phyloP scores from a whole-genome alignment of 2,888 invertebrate species.

The Orthosia gracilis region DNA sequence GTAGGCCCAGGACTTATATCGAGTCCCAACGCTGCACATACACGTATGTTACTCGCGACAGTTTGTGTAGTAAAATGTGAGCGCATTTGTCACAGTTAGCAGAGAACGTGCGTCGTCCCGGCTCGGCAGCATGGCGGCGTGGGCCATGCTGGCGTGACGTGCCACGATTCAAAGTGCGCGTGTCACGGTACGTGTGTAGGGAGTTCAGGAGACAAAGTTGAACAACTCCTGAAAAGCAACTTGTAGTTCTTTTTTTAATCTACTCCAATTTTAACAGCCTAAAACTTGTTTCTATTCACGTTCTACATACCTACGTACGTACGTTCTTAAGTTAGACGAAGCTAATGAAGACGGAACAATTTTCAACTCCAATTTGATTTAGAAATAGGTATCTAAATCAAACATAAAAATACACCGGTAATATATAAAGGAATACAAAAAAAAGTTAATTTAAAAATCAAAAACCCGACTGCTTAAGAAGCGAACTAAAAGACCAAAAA shows the following conservation, averaged over 20 bases:
- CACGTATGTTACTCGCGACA: conserved; percentile 26
- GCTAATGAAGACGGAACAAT: not conserved
- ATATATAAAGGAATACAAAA: no score
- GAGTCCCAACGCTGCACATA: conserved; percentile 4
- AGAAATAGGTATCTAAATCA: no score
- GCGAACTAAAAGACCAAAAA: no score
- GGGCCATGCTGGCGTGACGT: conserved; percentile 32
- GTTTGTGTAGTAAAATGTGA: conserved; percentile 31
- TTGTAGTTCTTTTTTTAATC: not conserved
- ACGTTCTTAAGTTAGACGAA: not conserved
- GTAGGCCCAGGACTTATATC: conserved; percentile 20
- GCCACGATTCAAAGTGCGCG: conserved; percentile 22
- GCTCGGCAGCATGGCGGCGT: not conserved
- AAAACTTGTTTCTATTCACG: not conserved
- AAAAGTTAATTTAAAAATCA: no score
- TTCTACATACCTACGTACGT: not conserved
- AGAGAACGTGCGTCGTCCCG: conserved; percentile 36
- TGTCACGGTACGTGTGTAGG: conserved; percentile 8
- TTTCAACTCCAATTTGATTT: not conserved
- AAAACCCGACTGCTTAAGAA: no score
- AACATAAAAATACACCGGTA: no score
- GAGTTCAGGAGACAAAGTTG: conserved; percentile 4
- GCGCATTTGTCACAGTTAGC: conserved; percentile 55
- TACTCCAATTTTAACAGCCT: not conserved
- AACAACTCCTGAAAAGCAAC: not conserved